A percentile compares a stretch with the other conserved stretches of the same genome.
Evolutionary conservation across 2,113 vertebrate species (phyloP).

Genomic region (Carassius gibelio): DNA sequence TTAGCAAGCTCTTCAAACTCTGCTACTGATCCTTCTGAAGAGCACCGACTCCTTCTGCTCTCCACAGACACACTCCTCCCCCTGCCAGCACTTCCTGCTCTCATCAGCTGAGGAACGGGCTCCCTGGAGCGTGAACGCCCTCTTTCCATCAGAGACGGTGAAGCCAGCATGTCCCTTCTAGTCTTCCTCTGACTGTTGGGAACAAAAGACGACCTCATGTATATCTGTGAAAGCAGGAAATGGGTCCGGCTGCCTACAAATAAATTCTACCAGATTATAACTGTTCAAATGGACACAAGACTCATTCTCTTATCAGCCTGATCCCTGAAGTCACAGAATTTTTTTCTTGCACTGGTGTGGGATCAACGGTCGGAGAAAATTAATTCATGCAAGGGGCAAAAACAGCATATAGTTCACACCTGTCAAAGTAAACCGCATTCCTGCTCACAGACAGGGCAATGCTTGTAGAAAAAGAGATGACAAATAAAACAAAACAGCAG

Average conservation of each 20-base stretch:
- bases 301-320: neutral
- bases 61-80: constrained; percentile 82
- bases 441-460: constrained; percentile 42
- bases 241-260: neutral
- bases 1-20: constrained; percentile 81
- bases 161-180: constrained; percentile 73
- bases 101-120: constrained; percentile 52
- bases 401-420: constrained; percentile 12
- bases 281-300: neutral
- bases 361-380: neutral
- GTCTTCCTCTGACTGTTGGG: constrained; percentile 76
- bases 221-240: neutral
- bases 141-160: constrained; percentile 69
- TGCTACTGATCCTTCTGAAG: constrained; percentile 81
- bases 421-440: constrained; percentile 42
- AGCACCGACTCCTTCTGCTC: constrained; percentile 82
- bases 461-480: neutral
- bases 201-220: constrained; percentile 19
- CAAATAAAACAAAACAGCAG: neutral
- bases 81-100: constrained; percentile 62
- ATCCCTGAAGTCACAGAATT: neutral
- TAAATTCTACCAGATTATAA: neutral
- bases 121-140: constrained; percentile 71
- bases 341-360: neutral
- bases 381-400: constrained; percentile 5